phyloP scores from a whole-genome alignment of 2,797 vertebrate genomes.

The Microctenopoma stevenorrisi region DNA sequence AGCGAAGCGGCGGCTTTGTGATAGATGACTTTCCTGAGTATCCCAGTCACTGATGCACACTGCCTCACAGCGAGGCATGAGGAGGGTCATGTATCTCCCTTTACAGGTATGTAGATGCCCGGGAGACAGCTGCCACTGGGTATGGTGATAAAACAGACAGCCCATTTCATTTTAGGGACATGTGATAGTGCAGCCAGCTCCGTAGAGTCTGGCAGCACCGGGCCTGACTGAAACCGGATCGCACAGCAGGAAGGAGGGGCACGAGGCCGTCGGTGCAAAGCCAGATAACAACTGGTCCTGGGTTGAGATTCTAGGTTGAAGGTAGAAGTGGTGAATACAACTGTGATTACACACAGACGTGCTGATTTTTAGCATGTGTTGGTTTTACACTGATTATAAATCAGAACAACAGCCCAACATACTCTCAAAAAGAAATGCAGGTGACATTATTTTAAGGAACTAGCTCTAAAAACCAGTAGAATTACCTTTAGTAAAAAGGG shows the following conservation, averaged over 20 bases:
- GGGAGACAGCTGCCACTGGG: constrained; percentile 70
- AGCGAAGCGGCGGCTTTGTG: constrained; percentile 6
- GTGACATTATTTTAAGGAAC: background rate
- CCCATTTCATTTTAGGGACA: constrained; percentile 72
- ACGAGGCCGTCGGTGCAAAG: constrained; percentile 37
- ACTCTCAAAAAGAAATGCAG: background rate
- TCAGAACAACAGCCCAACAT: background rate
- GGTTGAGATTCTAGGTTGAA: constrained; percentile 17
- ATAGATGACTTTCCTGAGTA: constrained; percentile 42
- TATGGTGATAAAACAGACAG: constrained; percentile 66
- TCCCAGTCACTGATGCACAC: constrained; percentile 43
- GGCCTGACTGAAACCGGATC: constrained; percentile 69
- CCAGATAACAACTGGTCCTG: constrained; percentile 48
- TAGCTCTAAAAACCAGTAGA: background rate
- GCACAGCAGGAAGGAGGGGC: constrained; percentile 43
- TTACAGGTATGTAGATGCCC: constrained; percentile 61
- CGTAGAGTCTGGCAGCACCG: constrained; percentile 57
- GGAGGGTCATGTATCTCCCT: constrained; percentile 53
- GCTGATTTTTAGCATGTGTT: background rate
- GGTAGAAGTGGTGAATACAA: constrained; percentile 8
- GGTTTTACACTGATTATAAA: background rate
- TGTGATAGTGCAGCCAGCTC: constrained; percentile 74
- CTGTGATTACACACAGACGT: constrained; percentile 19
- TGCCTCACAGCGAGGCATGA: constrained; percentile 25
- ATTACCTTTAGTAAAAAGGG: background rate